Evolutionary conservation across 2,888 invertebrate species (phyloP).

Genomic region (Meteorus cinctellus): DNA sequence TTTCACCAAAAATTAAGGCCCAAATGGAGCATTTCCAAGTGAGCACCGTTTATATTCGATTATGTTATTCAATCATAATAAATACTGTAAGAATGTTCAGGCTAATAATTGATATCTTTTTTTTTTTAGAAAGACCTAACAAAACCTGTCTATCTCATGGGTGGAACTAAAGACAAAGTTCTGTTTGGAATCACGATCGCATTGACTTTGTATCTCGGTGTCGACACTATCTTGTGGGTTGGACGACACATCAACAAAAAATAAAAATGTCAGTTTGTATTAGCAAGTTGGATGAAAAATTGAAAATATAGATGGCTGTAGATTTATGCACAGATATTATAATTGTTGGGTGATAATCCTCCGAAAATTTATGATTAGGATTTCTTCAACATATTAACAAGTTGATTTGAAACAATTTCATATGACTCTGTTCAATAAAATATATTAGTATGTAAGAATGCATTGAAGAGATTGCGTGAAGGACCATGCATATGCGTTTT

Average conservation of each 20-base stretch:
- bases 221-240: neutral
- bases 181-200: slow-evolving; percentile 38
- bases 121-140: slow-evolving; percentile 16
- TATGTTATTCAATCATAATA: neutral
- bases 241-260: slow-evolving; percentile 13
- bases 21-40: slow-evolving; percentile 47
- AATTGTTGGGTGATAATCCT: no score
- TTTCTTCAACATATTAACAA: no score
- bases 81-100: neutral
- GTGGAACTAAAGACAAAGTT: slow-evolving; percentile 49
- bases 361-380: no score
- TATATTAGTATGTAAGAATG: no score
- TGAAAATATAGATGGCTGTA: neutral
- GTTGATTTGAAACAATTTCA: no score
- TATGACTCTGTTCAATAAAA: no score
- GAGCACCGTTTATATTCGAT: neutral
- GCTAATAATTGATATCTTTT: no score
- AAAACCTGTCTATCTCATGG: slow-evolving; percentile 42
- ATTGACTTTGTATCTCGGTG: neutral
- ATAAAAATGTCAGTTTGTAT: slow-evolving; percentile 20
- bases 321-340: neutral
- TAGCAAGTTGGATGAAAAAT: neutral
- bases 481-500: no score
- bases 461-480: no score
- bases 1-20: slow-evolving; percentile 40